Conservation (phyloP, 2,888 invertebrate genomes). For the Rhagium mordax region DNA sequence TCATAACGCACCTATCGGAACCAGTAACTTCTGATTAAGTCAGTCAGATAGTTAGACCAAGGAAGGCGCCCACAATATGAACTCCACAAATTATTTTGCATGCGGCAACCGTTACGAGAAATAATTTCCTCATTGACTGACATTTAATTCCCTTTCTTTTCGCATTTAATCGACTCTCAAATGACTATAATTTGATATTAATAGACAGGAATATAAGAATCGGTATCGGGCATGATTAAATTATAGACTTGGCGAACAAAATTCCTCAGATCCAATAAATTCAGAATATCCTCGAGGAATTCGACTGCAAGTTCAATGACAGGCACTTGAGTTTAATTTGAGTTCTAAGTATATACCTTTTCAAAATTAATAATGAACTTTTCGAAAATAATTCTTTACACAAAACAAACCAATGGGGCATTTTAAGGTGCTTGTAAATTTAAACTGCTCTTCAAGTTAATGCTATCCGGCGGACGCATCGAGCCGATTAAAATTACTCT, state of each 20-base stretch:
- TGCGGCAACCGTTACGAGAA: background rate
- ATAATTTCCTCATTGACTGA: conserved; percentile 4
- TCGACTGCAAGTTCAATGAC: background rate
- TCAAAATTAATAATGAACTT: background rate
- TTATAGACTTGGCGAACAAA: background rate
- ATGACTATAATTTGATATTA: conserved; percentile 3
- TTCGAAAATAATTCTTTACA: background rate
- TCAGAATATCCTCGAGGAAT: background rate
- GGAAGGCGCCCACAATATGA: background rate
- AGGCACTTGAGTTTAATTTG: background rate
- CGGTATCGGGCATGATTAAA: conserved; percentile 17
- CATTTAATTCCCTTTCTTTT: conserved; percentile 13
- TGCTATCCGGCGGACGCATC: no score
- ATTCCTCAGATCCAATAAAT: background rate
- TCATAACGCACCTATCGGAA: no score
- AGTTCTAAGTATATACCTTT: background rate
- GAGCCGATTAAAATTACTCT: no score
- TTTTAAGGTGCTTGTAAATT: background rate
- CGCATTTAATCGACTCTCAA: conserved; percentile 3
- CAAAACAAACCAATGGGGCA: background rate
- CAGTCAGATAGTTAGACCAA: background rate
- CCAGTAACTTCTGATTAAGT: no score
- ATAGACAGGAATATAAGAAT: conserved; percentile 13
- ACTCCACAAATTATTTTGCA: background rate
- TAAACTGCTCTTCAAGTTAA: no score